Percentiles rank a stretch among this genome's conserved stretches.
phyloP scores from a whole-genome alignment of 2,888 invertebrate genomes.

The Caenorhabditis sp. region DNA sequence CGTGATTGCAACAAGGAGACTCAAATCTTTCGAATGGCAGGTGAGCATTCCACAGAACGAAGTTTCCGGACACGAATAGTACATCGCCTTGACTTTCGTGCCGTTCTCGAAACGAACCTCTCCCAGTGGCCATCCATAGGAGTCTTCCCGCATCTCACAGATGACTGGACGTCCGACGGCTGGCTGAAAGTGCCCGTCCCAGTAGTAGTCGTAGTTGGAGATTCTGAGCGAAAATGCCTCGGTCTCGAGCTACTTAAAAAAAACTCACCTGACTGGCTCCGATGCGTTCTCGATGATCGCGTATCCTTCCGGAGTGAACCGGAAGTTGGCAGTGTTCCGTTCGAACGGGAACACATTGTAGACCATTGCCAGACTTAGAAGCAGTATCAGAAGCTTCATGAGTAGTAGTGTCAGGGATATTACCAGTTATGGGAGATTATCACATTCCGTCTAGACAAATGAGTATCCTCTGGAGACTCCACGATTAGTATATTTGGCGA shows the following conservation, averaged over 20 bases:
- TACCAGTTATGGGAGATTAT: no score
- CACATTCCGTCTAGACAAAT: no score
- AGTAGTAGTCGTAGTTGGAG: conserved; percentile 27
- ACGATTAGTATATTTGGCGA: no score
- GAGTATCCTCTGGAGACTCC: no score
- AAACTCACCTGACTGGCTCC: conserved; percentile 20
- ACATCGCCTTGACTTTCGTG: neutral
- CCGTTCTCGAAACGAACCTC: conserved; percentile 14
- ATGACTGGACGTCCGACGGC: neutral
- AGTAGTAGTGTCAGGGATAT: no score
- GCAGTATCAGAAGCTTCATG: no score
- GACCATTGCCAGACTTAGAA: no score
- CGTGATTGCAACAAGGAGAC: neutral
- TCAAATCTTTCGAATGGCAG: conserved; percentile 9
- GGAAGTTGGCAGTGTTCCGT: conserved; percentile 4
- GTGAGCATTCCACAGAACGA: neutral
- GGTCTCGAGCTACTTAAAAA: neutral
- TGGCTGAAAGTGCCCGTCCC: conserved; percentile 9
- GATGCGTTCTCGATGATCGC: conserved; percentile 7
- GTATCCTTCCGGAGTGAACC: neutral
- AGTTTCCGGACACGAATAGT: conserved; percentile 24
- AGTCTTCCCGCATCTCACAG: neutral
- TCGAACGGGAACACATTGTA: neutral
- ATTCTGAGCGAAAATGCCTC: conserved; percentile 5
- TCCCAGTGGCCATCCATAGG: conserved; percentile 24